These are phyloP conservation scores for Melanerpes formicivorus DNA, from an alignment of 2,113 vertebrate species.

Conservation along the genomic window DNA sequence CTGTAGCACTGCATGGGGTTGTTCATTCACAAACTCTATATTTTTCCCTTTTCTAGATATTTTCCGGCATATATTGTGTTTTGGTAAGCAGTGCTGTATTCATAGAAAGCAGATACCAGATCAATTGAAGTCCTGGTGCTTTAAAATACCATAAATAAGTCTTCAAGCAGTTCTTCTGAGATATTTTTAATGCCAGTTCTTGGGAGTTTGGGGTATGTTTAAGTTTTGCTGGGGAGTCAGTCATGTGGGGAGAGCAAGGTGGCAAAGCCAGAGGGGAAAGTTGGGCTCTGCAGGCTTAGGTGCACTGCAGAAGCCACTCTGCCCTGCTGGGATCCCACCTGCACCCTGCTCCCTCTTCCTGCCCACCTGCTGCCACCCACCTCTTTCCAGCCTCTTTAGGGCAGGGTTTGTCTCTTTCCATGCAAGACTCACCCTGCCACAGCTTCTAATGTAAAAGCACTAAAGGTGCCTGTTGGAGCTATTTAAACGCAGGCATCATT, in stretches of 20 bases:
- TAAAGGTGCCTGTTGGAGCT: not conserved
- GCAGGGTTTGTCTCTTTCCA: not conserved
- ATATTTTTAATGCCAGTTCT: not conserved
- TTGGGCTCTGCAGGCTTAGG: fast-evolving
- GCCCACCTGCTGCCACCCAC: fast-evolving
- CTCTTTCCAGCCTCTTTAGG: not conserved
- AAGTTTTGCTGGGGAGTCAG: not conserved
- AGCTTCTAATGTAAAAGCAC: not conserved
- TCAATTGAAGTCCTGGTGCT: not conserved
- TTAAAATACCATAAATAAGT: not conserved
- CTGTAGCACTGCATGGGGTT: too few species aligned
- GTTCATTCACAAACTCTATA: not conserved
- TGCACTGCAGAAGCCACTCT: not conserved
- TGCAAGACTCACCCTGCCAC: fast-evolving
- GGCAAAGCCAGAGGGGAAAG: fast-evolving
- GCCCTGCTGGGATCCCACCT: too few species aligned
- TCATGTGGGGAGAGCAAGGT: fast-evolving
- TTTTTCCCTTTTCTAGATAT: not conserved
- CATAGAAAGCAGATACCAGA: not conserved
- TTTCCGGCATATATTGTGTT: not conserved
- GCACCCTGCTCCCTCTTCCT: not conserved
- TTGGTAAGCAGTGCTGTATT: not conserved
- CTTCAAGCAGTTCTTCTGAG: not conserved
- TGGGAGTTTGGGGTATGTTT: not conserved
- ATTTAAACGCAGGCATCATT: not conserved